Evolutionary conservation across 2,113 vertebrate species (phyloP), one percentile per base, ranked within the genome.

Genomic region (Anarhynchus alexandrinus): DNA sequence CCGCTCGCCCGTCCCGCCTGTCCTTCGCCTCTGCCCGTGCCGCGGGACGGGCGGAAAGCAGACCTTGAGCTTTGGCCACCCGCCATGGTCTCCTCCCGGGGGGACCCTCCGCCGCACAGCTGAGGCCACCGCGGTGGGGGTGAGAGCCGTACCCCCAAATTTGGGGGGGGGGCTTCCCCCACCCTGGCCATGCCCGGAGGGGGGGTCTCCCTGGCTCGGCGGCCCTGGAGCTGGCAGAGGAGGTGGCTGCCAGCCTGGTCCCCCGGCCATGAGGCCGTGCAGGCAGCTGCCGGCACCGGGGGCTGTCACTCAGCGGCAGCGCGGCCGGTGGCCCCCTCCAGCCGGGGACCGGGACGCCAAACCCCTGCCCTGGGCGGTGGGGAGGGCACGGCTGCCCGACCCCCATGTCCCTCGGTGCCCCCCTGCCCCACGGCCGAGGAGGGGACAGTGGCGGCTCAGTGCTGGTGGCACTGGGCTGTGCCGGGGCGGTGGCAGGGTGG

Each of bases 211-310:
- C 21, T 11, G 45, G 9, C 87, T 77, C 32, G 0, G 67, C 5
- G 7, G 90, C 72, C 64, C 84, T 13, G 61, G 30, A 9, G 61
- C 40, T 12, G 40, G 69, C 40, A 17, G 73, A 38, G 82, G 73
- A 42, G 83, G 86, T 5, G 70, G 59, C 83, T 83, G 87, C 83
- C 94, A 76, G 79, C 74, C 73, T 11, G 7, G 22, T 73, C 19
- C 20, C 49, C 14, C 12, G 21, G 86, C 40, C 94, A 16, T 18
- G 88, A 86, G 64, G 64, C 84, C 25, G 21, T 13, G 66, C 45
- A 38, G 40, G 94, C 96, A 96, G 96, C 96, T 96, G 96, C 94
- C 38, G 1, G 70, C 96, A 96, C 73, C 61, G 30, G 96, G 70
- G 94, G 82, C 82, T 96, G 96, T 96, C 96, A 96, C 96, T 96